A percentile compares a stretch with the other conserved stretches of the same genome.
Conservation (phyloP, 2,113 vertebrate genomes). For the Embiotoca jacksoni region DNA sequence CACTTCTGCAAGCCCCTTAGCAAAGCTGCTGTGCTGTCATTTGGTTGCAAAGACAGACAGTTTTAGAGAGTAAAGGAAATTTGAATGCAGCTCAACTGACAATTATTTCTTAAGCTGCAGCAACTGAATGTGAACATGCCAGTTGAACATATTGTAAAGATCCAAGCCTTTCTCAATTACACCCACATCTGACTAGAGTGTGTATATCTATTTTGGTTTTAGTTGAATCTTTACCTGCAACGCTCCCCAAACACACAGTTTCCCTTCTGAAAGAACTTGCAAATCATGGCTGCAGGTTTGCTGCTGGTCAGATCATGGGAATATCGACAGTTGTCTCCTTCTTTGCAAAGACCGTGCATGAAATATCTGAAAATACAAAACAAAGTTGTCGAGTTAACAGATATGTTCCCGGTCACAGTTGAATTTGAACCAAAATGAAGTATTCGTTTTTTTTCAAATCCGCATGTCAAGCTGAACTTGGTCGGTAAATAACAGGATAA, state of each 20-base stretch:
- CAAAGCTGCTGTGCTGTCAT: slow-evolving; percentile 34
- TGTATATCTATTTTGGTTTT: not conserved
- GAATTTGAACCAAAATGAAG: no score
- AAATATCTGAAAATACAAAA: slow-evolving; percentile 89
- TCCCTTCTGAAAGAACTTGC: slow-evolving; percentile 97
- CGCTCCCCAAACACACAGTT: slow-evolving; percentile 95
- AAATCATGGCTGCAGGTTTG: slow-evolving; percentile 91
- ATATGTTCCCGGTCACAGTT: not conserved
- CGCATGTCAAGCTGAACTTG: not conserved
- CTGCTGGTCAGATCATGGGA: slow-evolving; percentile 94
- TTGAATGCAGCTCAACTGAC: slow-evolving; percentile 1
- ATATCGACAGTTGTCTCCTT: slow-evolving; percentile 97
- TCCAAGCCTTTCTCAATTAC: not conserved
- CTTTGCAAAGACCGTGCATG: slow-evolving; percentile 98
- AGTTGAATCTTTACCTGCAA: slow-evolving; percentile 89
- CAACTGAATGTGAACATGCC: not conserved
- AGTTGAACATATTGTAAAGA: not conserved
- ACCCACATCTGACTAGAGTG: not conserved
- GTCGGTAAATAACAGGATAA: no score
- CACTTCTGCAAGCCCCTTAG: slow-evolving; percentile 38
- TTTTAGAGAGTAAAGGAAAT: slow-evolving; percentile 39
- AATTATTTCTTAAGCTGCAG: not conserved
- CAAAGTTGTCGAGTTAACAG: not conserved
- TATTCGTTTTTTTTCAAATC: no score
- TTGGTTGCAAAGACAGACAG: not conserved